Conservation (phyloP, 2,888 invertebrate species). For the Mesorhabditis sp. region DNA sequence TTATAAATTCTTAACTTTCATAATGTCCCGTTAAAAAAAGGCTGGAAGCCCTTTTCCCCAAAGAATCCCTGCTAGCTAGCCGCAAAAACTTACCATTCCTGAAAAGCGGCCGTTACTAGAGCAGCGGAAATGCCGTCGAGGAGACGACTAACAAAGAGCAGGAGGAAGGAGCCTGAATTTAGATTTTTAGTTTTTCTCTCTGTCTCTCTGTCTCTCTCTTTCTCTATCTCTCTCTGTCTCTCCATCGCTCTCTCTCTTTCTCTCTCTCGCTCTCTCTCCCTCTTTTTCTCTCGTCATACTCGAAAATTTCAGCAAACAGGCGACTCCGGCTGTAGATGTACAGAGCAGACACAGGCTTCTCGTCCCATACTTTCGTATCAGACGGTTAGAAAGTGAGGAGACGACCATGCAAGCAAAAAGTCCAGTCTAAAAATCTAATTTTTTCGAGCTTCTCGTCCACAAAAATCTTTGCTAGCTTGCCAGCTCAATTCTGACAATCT, state of each 20-base stretch:
- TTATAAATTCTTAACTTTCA: too few species aligned
- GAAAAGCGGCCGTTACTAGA: conserved; percentile 18
- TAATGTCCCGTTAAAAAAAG: too few species aligned
- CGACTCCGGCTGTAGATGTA: conserved; percentile 9
- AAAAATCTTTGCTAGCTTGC: too few species aligned
- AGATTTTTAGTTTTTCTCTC: too few species aligned
- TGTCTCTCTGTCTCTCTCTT: too few species aligned
- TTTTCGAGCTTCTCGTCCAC: too few species aligned
- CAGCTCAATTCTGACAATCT: too few species aligned
- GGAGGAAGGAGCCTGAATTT: conserved; percentile 12
- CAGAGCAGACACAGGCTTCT: conserved; percentile 15
- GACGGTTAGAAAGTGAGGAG: background rate
- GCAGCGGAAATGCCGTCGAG: conserved; percentile 19
- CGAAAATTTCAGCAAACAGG: conserved; percentile 15
- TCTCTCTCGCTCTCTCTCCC: too few species aligned
- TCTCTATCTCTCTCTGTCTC: too few species aligned
- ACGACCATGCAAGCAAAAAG: background rate
- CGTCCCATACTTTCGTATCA: conserved; percentile 9
- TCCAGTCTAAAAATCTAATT: background rate
- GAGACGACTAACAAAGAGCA: conserved; percentile 14
- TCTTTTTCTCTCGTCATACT: background rate
- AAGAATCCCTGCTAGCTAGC: too few species aligned
- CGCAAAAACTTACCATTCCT: conserved; percentile 14
- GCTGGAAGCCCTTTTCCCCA: too few species aligned
- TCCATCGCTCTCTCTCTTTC: too few species aligned